A percentile compares a stretch with the other conserved stretches of the same genome.
Evolutionary conservation across 2,797 vertebrate genomes (phyloP).

Genomic region (Glossophaga mutica): DNA sequence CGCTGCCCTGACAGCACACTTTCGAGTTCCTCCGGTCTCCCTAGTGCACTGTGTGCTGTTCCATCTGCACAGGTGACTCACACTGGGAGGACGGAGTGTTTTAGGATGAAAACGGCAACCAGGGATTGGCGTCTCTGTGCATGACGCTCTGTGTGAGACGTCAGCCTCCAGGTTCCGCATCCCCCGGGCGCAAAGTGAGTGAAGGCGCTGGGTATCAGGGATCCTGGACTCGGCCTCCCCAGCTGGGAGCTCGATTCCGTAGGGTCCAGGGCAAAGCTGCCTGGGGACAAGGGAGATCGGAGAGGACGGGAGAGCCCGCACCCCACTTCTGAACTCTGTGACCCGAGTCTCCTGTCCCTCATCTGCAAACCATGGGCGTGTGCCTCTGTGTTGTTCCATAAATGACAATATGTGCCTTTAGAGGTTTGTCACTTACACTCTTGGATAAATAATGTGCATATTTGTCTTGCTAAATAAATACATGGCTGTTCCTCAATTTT

Average conservation of each 20-base stretch:
- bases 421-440: not conserved
- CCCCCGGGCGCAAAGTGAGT: not conserved
- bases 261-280: fast-evolving
- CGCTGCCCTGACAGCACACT: too few relatives aligned
- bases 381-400: not conserved
- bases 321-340: too few relatives aligned
- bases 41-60: fast-evolving
- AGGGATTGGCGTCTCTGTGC: not conserved
- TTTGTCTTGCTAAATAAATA: not conserved
- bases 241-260: fast-evolving
- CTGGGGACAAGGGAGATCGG: not conserved
- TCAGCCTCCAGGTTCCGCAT: not conserved
- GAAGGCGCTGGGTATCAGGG: too few relatives aligned
- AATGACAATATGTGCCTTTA: not conserved
- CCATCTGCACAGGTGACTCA: too few relatives aligned
- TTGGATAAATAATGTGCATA: not conserved
- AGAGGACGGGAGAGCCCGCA: not conserved
- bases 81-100: fast-evolving
- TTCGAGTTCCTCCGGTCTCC: too few relatives aligned
- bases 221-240: not conserved
- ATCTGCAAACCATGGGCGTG: not conserved
- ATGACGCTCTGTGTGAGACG: not conserved
- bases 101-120: not conserved
- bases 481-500: not conserved
- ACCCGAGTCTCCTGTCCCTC: not conserved